Conservation (phyloP, 2,888 invertebrate species). For the Pristionchus mayeri region DNA sequence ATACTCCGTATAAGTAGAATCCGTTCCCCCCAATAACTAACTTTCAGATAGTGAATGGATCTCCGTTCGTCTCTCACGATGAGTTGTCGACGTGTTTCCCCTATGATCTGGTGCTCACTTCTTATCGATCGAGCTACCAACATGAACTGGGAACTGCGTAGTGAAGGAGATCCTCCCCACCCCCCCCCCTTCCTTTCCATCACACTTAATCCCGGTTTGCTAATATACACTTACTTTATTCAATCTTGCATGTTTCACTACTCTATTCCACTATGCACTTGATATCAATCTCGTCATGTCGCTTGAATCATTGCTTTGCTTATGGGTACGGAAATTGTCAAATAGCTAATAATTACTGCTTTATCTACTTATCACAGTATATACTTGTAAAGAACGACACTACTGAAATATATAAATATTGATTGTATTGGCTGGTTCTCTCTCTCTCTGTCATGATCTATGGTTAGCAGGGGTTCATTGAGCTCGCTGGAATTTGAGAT, state of each 20-base stretch:
- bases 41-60: constrained; percentile 93
- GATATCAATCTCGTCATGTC: neutral
- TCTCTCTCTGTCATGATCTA: too few relatives aligned
- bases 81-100: constrained; percentile 98
- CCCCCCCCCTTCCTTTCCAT: neutral
- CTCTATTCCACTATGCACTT: neutral
- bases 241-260: neutral
- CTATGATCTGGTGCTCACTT: constrained; percentile 95
- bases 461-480: neutral
- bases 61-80: constrained; percentile 98
- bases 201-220: neutral
- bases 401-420: too few relatives aligned
- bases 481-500: neutral
- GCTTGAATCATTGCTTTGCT: neutral
- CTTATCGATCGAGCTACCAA: constrained; percentile 81
- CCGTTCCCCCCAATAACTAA: too few relatives aligned
- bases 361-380: neutral
- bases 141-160: constrained; percentile 45
- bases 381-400: too few relatives aligned
- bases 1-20: too few relatives aligned
- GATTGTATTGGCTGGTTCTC: neutral
- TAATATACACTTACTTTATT: neutral
- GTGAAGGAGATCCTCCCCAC: neutral
- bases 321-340: constrained; percentile 1
- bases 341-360: neutral